Percentiles rank a stretch among this genome's conserved stretches.
Conservation (phyloP, 2,888 invertebrate species). For the Synergus itoensis region DNA sequence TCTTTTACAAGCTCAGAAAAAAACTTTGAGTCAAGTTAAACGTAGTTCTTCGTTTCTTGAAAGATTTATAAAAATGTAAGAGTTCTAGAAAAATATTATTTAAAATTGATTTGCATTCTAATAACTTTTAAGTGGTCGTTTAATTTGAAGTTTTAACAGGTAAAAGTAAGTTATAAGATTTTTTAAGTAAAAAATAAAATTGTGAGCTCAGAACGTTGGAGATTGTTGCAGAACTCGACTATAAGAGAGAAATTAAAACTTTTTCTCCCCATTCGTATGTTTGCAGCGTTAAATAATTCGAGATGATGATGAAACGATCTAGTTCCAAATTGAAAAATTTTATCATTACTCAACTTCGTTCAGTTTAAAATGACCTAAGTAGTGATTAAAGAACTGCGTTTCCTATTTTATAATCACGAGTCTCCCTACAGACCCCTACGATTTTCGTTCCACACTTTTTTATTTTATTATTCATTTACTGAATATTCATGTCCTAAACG, state of each 20-base stretch:
- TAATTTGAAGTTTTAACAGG: too few relatives aligned
- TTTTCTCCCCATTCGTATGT: too few relatives aligned
- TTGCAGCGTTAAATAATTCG: constrained; percentile 6
- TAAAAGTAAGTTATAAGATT: too few relatives aligned
- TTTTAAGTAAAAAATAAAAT: too few relatives aligned
- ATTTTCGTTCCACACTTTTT: background rate
- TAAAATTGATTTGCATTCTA: background rate
- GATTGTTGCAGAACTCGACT: background rate
- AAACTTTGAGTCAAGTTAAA: background rate
- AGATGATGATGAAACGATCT: background rate
- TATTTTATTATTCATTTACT: constrained; percentile 31
- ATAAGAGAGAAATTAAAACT: background rate
- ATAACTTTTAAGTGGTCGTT: too few relatives aligned
- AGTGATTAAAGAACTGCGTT: background rate
- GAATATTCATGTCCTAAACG: constrained; percentile 10
- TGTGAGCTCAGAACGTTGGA: too few relatives aligned
- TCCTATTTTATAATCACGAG: background rate
- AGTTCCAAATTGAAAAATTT: too few relatives aligned
- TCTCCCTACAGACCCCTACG: background rate
- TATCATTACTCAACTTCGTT: too few relatives aligned
- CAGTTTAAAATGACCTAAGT: too few relatives aligned
- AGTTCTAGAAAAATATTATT: background rate
- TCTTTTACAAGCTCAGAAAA: background rate
- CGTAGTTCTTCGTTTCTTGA: background rate
- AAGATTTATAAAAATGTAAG: background rate